Evolutionary conservation across 2,113 vertebrate species (phyloP).

Genomic region (Pholis gunnellus): DNA sequence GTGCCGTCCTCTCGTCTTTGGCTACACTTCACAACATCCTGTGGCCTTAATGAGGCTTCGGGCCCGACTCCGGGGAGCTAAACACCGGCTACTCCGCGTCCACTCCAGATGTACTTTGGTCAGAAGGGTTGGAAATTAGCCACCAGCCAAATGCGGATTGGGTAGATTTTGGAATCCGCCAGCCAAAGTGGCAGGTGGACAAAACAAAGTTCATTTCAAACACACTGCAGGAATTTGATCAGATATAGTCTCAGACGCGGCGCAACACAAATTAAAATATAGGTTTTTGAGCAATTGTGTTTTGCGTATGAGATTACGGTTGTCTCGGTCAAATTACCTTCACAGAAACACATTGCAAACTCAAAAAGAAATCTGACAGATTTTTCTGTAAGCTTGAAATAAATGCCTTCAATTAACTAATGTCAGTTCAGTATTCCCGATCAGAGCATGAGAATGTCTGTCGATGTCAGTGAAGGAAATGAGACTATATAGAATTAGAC

Average conservation of each 20-base stretch:
- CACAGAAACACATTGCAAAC: background rate
- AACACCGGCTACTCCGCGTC: background rate
- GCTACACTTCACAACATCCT: slow-evolving; percentile 30
- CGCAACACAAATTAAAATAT: background rate
- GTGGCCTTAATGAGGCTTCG: slow-evolving; percentile 28
- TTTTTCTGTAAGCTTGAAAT: background rate
- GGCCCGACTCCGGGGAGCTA: background rate
- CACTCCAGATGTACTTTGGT: background rate
- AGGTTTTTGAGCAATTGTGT: background rate
- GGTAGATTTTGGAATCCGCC: background rate
- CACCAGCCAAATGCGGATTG: background rate
- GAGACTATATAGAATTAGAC: background rate
- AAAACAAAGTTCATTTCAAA: too few species aligned
- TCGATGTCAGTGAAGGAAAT: background rate
- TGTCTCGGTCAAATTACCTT: background rate
- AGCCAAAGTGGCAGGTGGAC: too few species aligned
- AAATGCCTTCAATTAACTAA: background rate
- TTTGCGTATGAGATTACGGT: background rate
- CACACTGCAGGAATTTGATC: too few species aligned
- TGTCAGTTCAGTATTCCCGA: background rate
- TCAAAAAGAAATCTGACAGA: background rate
- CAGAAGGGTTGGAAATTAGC: background rate
- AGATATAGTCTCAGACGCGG: too few species aligned
- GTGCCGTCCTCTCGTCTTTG: background rate
- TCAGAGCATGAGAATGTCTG: background rate